Conservation (phyloP, 1,140 invertebrate species). For the Xylocopa sonorina region DNA sequence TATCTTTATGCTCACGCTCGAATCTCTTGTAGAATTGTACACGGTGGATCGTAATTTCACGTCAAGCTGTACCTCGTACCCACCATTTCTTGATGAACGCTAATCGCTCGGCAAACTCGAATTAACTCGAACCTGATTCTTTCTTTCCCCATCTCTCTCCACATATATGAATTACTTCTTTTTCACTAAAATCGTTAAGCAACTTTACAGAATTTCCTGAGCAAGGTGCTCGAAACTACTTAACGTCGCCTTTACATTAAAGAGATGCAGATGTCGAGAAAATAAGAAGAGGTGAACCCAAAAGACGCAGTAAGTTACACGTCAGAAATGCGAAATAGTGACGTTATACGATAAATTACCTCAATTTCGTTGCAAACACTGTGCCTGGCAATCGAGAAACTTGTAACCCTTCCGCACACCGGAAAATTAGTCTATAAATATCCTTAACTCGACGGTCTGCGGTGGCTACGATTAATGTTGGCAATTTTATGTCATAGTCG, state of each 20-base stretch:
- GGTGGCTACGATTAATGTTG: background rate
- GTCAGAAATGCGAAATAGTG: background rate
- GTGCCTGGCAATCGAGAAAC: background rate
- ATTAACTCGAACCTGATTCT: constrained; percentile 29
- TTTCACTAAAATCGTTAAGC: constrained; percentile 10
- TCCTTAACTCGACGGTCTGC: background rate
- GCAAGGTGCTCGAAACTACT: constrained; percentile 18
- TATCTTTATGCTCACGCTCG: background rate
- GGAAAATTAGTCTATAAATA: constrained; percentile 34
- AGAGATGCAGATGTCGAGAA: constrained; percentile 38
- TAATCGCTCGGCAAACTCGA: constrained; percentile 15
- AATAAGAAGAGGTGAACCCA: background rate
- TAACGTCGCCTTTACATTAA: constrained; percentile 41
- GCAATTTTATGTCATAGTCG: background rate
- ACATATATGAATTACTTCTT: too few species aligned
- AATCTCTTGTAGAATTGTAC: constrained; percentile 14
- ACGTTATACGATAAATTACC: constrained; percentile 48
- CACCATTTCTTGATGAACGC: constrained; percentile 13
- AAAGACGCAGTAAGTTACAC: constrained; percentile 12
- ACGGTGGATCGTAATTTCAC: constrained; percentile 12
- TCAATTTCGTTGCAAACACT: constrained; percentile 33
- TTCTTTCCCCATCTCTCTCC: background rate
- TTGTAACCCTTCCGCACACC: background rate
- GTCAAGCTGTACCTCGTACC: background rate
- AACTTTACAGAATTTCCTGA: background rate